Evolutionary conservation across 2,888 invertebrate species (phyloP).

Genomic region (Pterostichus madidus): DNA sequence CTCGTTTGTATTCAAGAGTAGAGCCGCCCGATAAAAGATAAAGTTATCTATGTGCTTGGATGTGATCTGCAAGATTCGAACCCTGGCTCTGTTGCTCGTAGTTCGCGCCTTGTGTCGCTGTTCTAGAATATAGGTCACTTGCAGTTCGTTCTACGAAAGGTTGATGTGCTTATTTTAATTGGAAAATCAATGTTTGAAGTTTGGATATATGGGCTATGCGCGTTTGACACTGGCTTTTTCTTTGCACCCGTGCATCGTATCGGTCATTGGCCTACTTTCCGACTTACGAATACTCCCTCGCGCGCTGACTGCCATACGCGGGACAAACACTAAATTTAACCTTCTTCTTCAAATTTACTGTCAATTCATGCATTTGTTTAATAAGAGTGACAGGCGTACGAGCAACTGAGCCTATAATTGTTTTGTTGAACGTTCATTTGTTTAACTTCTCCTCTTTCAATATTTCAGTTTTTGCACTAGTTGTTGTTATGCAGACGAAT

Average conservation of each 20-base stretch:
- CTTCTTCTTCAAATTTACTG: too few relatives aligned
- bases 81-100: conserved; percentile 13
- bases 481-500: not conserved
- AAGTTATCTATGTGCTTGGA: conserved; percentile 32
- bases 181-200: conserved; percentile 57
- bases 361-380: too few relatives aligned
- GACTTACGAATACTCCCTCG: conserved; percentile 23
- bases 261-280: conserved; percentile 63
- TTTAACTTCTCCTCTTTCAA: not conserved
- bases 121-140: conserved; percentile 27
- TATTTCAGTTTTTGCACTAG: not conserved
- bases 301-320: not conserved
- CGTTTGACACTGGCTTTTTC: conserved; percentile 49
- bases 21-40: conserved; percentile 16
- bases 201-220: conserved; percentile 49
- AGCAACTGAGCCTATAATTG: not conserved
- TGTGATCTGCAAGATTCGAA: not conserved
- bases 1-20: not conserved
- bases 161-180: conserved; percentile 37
- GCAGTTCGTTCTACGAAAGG: conserved; percentile 7
- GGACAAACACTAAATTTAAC: too few relatives aligned
- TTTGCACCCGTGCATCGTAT: conserved; percentile 31
- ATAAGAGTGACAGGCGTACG: not conserved
- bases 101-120: not conserved
- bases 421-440: not conserved